Conservation (phyloP, 2,113 vertebrate genomes). For the Calypte anna region DNA sequence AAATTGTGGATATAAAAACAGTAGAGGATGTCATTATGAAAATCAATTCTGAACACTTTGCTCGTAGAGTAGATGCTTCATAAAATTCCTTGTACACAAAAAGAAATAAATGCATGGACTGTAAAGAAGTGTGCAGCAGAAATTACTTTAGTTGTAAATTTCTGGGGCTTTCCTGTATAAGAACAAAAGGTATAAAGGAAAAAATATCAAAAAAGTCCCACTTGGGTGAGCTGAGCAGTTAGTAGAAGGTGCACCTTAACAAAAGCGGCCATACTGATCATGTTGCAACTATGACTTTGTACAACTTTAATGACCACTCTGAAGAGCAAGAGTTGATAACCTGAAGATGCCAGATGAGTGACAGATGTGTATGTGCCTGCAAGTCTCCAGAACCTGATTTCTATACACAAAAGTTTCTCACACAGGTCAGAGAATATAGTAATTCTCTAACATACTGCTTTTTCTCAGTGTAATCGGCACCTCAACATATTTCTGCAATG, state of each 20-base stretch:
- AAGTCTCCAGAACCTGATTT: neutral
- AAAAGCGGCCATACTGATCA: neutral
- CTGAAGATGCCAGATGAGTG: neutral
- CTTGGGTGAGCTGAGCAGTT: neutral
- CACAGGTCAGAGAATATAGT: neutral
- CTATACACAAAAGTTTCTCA: neutral
- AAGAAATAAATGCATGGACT: neutral
- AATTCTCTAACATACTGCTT: neutral
- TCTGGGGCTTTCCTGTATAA: neutral
- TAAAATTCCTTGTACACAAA: neutral
- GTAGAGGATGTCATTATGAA: neutral
- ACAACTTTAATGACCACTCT: neutral
- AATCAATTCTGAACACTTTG: conserved; percentile 12
- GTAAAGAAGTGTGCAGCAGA: neutral
- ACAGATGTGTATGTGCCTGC: neutral
- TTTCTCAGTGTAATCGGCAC: neutral
- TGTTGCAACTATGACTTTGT: neutral
- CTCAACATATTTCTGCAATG: neutral
- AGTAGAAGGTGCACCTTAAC: neutral
- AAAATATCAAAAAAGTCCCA: neutral
- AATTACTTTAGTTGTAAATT: neutral
- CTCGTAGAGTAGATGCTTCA: neutral
- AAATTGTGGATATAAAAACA: conserved; percentile 27
- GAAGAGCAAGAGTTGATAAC: neutral
- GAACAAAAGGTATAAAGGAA: neutral